Evolutionary conservation across 1,140 invertebrate species (phyloP).

Genomic region (Gonatopus flavifemur): DNA sequence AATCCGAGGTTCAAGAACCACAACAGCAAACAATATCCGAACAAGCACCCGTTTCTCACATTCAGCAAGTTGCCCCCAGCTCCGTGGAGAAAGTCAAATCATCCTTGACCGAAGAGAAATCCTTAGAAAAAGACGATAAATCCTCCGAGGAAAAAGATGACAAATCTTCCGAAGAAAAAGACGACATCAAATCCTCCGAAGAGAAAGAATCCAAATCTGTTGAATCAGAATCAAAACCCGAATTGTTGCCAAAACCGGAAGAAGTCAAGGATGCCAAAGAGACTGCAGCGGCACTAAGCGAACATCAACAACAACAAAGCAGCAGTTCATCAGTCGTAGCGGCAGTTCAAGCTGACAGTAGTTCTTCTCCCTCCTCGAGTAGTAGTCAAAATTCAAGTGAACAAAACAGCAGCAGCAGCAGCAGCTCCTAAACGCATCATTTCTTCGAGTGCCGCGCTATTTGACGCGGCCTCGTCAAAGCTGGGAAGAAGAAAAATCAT

Average conservation of each 20-base stretch:
- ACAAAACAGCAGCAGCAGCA: constrained; percentile 29
- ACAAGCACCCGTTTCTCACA: too few species aligned
- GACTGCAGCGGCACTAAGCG: not conserved
- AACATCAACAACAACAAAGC: too few species aligned
- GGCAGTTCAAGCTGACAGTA: constrained; percentile 1
- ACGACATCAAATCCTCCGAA: constrained; percentile 17
- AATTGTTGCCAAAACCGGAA: constrained; percentile 27
- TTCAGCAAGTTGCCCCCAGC: too few species aligned
- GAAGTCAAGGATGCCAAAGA: constrained; percentile 16
- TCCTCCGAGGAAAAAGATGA: constrained; percentile 31
- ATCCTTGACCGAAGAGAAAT: constrained; percentile 20
- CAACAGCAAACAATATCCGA: not conserved
- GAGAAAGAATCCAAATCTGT: constrained; percentile 19
- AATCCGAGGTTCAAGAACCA: constrained; percentile 10
- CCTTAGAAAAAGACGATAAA: constrained; percentile 21
- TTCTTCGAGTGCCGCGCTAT: too few species aligned
- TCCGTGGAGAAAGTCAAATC: constrained; percentile 18
- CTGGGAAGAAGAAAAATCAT: too few species aligned
- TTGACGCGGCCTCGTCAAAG: too few species aligned
- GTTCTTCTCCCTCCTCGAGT: constrained; percentile 7
- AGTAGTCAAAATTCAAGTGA: too few species aligned
- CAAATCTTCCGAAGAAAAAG: constrained; percentile 35
- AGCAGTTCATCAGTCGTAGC: not conserved
- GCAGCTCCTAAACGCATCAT: too few species aligned
- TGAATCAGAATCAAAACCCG: constrained; percentile 17